These are phyloP conservation scores for Crax fasciolata DNA, from an alignment of 2,797 vertebrate genomes.

Conservation along the genomic window DNA sequence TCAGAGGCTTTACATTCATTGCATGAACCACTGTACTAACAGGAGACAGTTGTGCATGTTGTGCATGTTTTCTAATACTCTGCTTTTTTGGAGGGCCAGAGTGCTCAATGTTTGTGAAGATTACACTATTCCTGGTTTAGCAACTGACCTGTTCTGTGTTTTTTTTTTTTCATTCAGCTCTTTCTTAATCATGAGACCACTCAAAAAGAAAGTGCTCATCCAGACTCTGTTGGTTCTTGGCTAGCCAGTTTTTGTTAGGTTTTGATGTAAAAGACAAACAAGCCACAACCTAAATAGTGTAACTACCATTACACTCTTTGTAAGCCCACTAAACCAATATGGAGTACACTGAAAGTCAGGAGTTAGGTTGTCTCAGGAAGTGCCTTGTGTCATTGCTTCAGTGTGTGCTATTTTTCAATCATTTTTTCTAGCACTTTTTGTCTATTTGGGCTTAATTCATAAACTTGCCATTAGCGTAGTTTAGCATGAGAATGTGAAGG, in stretches of 20 bases:
- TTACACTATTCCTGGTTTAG: neutral
- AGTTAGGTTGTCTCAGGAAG: neutral
- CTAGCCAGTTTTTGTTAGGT: neutral
- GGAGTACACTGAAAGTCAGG: neutral
- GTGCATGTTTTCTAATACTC: conserved; percentile 61
- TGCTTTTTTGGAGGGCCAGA: conserved; percentile 21
- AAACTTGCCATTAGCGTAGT: neutral
- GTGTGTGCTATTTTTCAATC: neutral
- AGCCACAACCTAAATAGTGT: neutral
- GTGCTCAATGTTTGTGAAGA: conserved; percentile 36
- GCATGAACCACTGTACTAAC: conserved; percentile 56
- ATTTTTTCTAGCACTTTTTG: neutral
- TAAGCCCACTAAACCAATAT: neutral
- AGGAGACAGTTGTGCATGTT: conserved; percentile 39
- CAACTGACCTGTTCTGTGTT: neutral
- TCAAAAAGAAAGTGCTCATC: conserved; percentile 9
- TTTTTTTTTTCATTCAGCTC: neutral
- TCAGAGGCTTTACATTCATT: conserved; percentile 58
- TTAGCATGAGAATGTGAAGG: neutral
- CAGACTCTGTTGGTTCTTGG: neutral
- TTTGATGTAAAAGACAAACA: conserved; percentile 10
- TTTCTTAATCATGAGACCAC: neutral
- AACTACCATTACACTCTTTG: neutral
- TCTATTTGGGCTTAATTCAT: conserved; percentile 11
- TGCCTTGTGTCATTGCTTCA: neutral